Base-by-base conservation (phyloP, 2,797 vertebrate species). In the Neomorphus geoffroyi region DNA sequence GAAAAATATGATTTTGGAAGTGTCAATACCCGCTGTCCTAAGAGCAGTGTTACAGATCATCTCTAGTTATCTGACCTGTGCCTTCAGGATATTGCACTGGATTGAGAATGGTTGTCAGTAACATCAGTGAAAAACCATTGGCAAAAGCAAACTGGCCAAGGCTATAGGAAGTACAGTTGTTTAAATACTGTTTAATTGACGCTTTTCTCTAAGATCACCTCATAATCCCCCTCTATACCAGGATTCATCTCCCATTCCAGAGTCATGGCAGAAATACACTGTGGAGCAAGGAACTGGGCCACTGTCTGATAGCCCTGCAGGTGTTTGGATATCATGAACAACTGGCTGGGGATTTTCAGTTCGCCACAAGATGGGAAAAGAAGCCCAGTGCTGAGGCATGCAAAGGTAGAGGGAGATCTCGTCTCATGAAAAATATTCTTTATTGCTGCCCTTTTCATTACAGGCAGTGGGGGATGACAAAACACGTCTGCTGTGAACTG, bases 221-320 rank as follows among this genome's bases (percentile, higher is more conserved):
- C 43, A 60, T 48, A 66, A 32, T 37, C 9, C 27, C 11, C 10
- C 13, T 74, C 45, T 51, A 0, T 48, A 27, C 21, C 57, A 50
- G 41, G 39, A 45, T 65, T 91, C n/a, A 26, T 65, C n/a, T 3
- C 27, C 7, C 7, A 21, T 71, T 61, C 70, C n/a, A 2, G 14
- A 43, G 43, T 57, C 54, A 43, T 43, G 33, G 39, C 26, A 66
- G 33, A 89, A 85, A 85, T 22, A 39, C 0, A 5, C 13, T 12
- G 12, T 9, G 39, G 27, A 16, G 17, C 64, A n/a, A 15, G 30
- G 56, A 82, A 43, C 23, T 2, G 13, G 61, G 50, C 32, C 37
- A 6, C 11, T 3, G 0, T 57, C 7, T 2, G 1, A 17, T 13
- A 81, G 37, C 14, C 19, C 33, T 2, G 0, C 18, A 11, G 41